Base-by-base conservation (phyloP, 2,113 vertebrate genomes). In the Oncorhynchus kisutch region DNA sequence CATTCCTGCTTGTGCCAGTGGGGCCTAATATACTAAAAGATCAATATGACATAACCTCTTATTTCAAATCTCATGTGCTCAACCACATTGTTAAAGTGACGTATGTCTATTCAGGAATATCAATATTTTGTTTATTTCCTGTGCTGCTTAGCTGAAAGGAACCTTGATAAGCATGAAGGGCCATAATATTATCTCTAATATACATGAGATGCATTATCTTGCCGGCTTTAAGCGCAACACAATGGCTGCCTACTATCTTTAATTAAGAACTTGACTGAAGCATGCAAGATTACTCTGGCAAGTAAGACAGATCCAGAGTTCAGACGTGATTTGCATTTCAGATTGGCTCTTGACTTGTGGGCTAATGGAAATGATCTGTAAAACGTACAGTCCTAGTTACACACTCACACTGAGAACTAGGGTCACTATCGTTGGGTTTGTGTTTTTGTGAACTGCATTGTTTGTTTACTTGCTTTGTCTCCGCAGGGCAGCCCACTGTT, bases 401-500 rank as follows among this genome's bases (percentile, higher is more conserved):
- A 31, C 29, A 31, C 66, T 67, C 66, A 62, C 59, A 22, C n/a
- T 22, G 16, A 64, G 60, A 3, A 4, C 51, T 54, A 18, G 16
- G 57, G 29, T 16, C 8, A 25, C 54, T 14, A 29, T 49, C 2
- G 11, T 8, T 51, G 25, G 62, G 16, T 82, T 81, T 78, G 39
- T 45, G 71, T 73, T 16, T 62, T 62, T 57, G 34, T 13, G 27
- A 9, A 67, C 20, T 6, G n/a, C 48, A 24, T 67, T 57, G 1
- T 45, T 68, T 54, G n/a, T 2, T 20, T 14, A 25, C 57, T 62
- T 73, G 20, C 1, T 27, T 71, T 49, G 1, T 84, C 20, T 86
- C 71, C 0, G 2, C 90, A 99, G 98, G 98, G 96, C 84, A 97
- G 95, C 66, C 94, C 97, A 1, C 91, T 99, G 76, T 96, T 96